Evolutionary conservation across 2,888 invertebrate species (phyloP).

Genomic region (Heteromurus nitidus): DNA sequence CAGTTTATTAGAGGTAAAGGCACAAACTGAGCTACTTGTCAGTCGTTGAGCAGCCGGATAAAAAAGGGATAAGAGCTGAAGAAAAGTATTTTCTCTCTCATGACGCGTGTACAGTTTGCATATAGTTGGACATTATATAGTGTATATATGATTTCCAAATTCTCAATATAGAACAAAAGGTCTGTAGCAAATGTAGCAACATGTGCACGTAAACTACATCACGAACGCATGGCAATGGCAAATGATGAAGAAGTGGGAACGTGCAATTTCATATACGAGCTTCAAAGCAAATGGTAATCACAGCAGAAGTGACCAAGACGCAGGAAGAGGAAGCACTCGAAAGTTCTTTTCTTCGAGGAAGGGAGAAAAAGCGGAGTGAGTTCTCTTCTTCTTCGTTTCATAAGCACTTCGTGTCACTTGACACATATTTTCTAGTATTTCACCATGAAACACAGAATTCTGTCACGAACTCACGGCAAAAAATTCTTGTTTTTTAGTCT

Average conservation of each 20-base stretch:
- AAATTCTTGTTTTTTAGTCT: conserved; percentile 12
- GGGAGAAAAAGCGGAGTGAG: background rate
- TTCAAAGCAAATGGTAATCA: conserved; percentile 13
- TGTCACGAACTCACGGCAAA: conserved; percentile 43
- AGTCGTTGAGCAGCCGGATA: background rate
- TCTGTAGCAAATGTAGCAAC: no score
- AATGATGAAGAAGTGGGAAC: conserved; percentile 4
- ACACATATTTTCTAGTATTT: conserved; percentile 41
- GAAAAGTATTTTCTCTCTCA: background rate
- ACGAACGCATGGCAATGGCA: conserved; percentile 5
- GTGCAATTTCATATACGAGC: conserved; percentile 5
- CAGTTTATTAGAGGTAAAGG: background rate
- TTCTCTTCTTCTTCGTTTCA: conserved; percentile 20
- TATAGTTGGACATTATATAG: background rate
- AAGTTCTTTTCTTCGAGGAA: no score
- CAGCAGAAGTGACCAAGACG: background rate
- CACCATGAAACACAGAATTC: conserved; percentile 31
- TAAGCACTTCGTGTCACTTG: conserved; percentile 17
- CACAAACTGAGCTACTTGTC: conserved; percentile 19
- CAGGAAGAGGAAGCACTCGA: background rate
- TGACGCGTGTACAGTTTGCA: conserved; percentile 2
- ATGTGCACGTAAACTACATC: conserved; percentile 4
- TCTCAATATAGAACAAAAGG: no score
- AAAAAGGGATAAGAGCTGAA: conserved; percentile 22
- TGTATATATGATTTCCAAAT: no score